Percentiles rank a stretch among this genome's conserved stretches.
Evolutionary conservation across 2,113 vertebrate genomes (phyloP).

Genomic region (Phycodurus eques): DNA sequence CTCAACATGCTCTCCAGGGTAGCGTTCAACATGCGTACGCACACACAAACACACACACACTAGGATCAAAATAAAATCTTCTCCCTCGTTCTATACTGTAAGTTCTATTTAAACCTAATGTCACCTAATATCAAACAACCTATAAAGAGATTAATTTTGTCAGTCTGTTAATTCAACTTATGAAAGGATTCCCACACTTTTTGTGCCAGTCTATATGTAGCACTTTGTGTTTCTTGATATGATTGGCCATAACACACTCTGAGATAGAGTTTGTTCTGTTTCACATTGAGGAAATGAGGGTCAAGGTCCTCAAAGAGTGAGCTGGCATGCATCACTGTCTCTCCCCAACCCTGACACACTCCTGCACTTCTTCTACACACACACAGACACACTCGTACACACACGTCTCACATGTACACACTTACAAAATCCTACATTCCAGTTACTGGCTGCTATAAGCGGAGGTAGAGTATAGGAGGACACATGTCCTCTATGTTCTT

Average conservation of each 20-base stretch:
- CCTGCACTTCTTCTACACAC: conserved; percentile 34
- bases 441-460: conserved; percentile 45
- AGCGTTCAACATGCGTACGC: conserved; percentile 54
- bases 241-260: conserved; percentile 60
- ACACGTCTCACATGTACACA: conserved; percentile 9
- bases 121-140: conserved; percentile 55
- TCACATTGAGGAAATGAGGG: conserved; percentile 76
- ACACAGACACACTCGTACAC: conserved; percentile 25
- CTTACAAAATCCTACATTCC: conserved; percentile 19
- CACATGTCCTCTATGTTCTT: conserved; percentile 70
- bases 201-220: conserved; percentile 44
- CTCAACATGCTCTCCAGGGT: conserved; percentile 71
- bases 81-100: conserved; percentile 51
- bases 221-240: conserved; percentile 53
- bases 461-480: conserved; percentile 54
- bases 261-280: conserved; percentile 67
- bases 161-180: conserved; percentile 45
- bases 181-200: conserved; percentile 47
- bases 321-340: conserved; percentile 76
- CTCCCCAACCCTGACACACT: conserved; percentile 51
- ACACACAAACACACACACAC: conserved; percentile 17
- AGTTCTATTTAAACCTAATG: conserved; percentile 59
- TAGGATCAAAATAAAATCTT: conserved; percentile 45
- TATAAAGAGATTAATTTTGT: conserved; percentile 55
- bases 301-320: conserved; percentile 73